Percentiles rank a stretch among this genome's conserved stretches.
These are phyloP conservation scores for Drosophila eohydei DNA, from an alignment of 2,888 invertebrate genomes.

Conservation along the genomic window DNA sequence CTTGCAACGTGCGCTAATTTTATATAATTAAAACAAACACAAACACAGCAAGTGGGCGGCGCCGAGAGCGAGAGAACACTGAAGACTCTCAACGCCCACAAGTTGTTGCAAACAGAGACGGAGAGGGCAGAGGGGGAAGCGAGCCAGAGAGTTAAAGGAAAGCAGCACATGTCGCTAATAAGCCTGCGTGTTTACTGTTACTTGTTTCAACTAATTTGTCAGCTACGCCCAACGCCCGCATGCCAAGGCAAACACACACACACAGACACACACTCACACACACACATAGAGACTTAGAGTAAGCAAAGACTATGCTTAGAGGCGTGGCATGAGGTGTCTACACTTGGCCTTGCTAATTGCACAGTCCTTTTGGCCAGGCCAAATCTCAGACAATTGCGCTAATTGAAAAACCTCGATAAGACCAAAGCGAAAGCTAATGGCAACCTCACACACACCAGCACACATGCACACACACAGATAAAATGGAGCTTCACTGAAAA, in stretches of 20 bases:
- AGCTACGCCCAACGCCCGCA: conserved; percentile 74
- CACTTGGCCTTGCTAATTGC: conserved; percentile 76
- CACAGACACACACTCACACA: conserved; percentile 30
- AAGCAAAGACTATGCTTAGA: conserved; percentile 2
- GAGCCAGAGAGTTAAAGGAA: conserved; percentile 10
- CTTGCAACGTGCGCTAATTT: conserved; percentile 79
- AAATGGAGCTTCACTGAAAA: conserved; percentile 14
- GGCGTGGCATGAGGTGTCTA: conserved; percentile 74
- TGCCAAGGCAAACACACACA: conserved; percentile 55
- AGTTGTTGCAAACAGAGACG: conserved; percentile 41
- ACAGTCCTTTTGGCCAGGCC: conserved; percentile 65
- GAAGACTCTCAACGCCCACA: conserved; percentile 46
- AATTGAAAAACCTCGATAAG: conserved; percentile 77
- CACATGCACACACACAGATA: not conserved
- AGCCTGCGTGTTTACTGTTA: conserved; percentile 77
- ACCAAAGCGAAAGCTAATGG: conserved; percentile 40
- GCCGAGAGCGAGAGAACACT: not conserved
- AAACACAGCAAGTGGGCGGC: conserved; percentile 47
- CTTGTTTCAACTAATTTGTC: conserved; percentile 79
- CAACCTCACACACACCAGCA: conserved; percentile 6
- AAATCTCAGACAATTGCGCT: conserved; percentile 78
- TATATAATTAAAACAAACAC: conserved; percentile 78
- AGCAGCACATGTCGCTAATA: conserved; percentile 75
- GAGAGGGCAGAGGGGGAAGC: not conserved
- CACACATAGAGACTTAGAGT: not conserved